Evolutionary conservation across 2,113 vertebrate genomes (phyloP), one percentile per base, ranked within the genome.

Genomic region (Eudyptes chrysolophus): DNA sequence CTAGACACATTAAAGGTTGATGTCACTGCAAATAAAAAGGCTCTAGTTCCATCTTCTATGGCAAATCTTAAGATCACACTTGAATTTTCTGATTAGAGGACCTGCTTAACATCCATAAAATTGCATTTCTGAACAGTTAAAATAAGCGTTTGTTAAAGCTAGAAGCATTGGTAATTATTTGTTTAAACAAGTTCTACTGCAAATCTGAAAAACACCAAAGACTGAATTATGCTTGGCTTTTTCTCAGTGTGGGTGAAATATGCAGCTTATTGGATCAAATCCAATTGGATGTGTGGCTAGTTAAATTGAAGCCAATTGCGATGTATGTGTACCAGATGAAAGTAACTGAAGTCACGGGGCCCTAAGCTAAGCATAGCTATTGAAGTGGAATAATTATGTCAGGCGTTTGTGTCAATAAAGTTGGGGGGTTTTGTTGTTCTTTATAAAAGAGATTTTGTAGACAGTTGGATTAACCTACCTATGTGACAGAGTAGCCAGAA

Each of bases 261-360:
- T 21, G 61, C 65, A 89, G 70, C 30, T 94, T 85, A 87, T 30
- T 91, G 95, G 77, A 95, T 77, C 66, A 79, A 92, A 87, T 91
- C 77, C 94, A 94, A 52, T 19, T 76, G 84, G 34, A 95, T 65
- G 74, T 89, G 87, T 74, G 91, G 89, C 75, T 66, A 51, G 84
- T 42, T 74, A 92, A 93, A 92, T 14, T 85, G 87, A 95, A 96
- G 58, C 54, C 84, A 96, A 93, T 68, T 96, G 81, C 14, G 5
- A 91, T 71, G 62, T 61, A 49, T 87, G 74, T 29, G 36, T 49
- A 87, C 69, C 77, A 96, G 74, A 93, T 95, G 89, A 94, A 95
- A 96, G 84, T 30, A 87, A 92, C 52, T 64, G 17, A 75, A 87
- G 49, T 87, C 81, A 64, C 30, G 55, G n/a, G 46, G 36, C n/a